Evolutionary conservation across 2,888 invertebrate genomes (phyloP), one percentile per base, ranked within the genome.

Genomic region (Cyclophora punctaria): DNA sequence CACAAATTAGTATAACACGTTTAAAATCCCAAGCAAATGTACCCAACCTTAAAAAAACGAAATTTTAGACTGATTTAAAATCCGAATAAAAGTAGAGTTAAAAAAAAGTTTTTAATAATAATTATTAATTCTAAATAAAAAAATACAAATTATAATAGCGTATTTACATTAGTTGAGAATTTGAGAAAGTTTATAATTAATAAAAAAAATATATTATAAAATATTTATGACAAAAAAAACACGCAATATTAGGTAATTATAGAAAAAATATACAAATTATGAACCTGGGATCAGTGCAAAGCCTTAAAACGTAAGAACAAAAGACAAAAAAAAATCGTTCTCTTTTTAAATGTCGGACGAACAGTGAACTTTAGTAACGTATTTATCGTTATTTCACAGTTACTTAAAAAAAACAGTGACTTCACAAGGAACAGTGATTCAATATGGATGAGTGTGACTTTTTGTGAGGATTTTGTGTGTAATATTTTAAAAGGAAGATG

Each of bases 151-250:
- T 67, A 72, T 78, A 71, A 83, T 75, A 86, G 83, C 73, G 81
- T 87, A 88, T 88, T 87, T 88, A 88, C 88, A 87, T 87, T 88
- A 88, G 88, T 88, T 88, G 87, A 87, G 60, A 67, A 83, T 87
- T 88, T 88, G 83, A 86, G 82, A 88, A 85, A 87, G 83, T 88
- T 88, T 88, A 88, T 87, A 73, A 62, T 53, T 51, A 50, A 53
- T 51, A 52, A 59, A 61, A 62, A 62, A 66, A 71, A 67, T 47
- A 37, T 68, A 64, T 68, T 68, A 67, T 73, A 69, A 67, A 65
- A 68, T 71, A 69, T 61, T 61, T 61, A 61, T 61, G 57, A 34
- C 3, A 63, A 63, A 62, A 66, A 63, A 65, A 69, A 70, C n/a
- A 63, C 58, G 69, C 72, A 73, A 75, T 72, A 74, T 61, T 56